Evolutionary conservation across 2,797 vertebrate genomes (phyloP).

Genomic region (Rhynchonycteris naso): DNA sequence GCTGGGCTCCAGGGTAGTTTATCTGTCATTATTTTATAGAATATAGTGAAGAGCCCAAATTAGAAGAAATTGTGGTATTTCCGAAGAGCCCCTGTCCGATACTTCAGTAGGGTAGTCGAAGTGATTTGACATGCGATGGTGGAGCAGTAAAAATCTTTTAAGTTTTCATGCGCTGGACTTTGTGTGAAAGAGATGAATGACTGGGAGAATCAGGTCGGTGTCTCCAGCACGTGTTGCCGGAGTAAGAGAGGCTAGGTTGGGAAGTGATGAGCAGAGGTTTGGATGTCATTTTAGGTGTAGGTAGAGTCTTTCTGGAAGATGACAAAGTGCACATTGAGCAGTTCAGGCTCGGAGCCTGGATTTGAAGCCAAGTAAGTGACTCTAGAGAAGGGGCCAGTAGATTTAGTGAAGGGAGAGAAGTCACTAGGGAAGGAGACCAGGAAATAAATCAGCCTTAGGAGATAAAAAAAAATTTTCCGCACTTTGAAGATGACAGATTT

Average conservation of each 20-base stretch:
- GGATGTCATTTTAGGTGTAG: background rate
- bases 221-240: background rate
- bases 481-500: slow-evolving; percentile 78
- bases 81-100: background rate
- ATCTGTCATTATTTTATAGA: background rate
- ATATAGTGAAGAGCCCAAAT: background rate
- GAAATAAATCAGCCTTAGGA: slow-evolving; percentile 62
- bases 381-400: background rate
- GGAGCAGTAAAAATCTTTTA: background rate
- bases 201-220: background rate
- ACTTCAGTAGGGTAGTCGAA: background rate
- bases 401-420: background rate
- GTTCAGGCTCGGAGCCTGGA: background rate
- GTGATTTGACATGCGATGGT: background rate
- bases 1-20: background rate
- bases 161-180: background rate
- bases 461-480: slow-evolving; percentile 74
- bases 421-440: slow-evolving; percentile 57
- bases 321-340: background rate
- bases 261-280: background rate
- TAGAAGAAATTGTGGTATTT: background rate
- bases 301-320: background rate
- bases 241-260: background rate
- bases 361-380: background rate
- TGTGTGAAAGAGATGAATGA: background rate